Evolutionary conservation across 2,113 vertebrate genomes (phyloP).

Genomic region (Protobothrops flavoviridis): DNA sequence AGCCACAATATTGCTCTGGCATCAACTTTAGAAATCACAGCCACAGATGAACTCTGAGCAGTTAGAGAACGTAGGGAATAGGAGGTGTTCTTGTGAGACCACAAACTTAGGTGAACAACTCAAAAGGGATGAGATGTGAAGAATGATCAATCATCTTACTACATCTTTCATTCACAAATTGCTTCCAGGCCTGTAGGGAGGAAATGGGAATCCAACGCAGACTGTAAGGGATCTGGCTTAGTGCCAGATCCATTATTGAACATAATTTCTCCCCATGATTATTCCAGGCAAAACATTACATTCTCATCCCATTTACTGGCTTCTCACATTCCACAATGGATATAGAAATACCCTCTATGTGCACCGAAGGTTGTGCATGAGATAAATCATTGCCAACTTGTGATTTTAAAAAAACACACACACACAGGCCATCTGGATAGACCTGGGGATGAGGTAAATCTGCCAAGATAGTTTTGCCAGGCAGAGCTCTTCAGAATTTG

Average conservation of each 20-base stretch:
- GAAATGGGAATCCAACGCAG: not conserved
- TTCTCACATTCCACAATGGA: not conserved
- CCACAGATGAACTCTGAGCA: not conserved
- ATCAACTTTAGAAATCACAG: not conserved
- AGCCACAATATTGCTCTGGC: not conserved
- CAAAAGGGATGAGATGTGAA: not conserved
- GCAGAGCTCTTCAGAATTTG: not conserved
- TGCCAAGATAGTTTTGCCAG: not conserved
- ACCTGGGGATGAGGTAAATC: not conserved
- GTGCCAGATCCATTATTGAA: not conserved
- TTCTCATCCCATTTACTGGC: slow-evolving; percentile 8
- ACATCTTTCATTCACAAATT: slow-evolving; percentile 19
- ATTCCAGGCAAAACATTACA: not conserved
- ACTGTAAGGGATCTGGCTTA: slow-evolving; percentile 4
- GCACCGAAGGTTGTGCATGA: not conserved
- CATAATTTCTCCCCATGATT: slow-evolving; percentile 6
- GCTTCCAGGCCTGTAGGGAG: not conserved
- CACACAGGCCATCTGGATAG: not conserved
- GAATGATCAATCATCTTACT: not conserved
- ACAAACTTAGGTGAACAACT: not conserved
- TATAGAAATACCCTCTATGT: not conserved
- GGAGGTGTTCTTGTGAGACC: not conserved
- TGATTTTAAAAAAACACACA: not conserved
- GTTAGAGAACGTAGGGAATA: not conserved
- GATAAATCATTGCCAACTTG: slow-evolving; percentile 1